Percentiles rank a stretch among this genome's conserved stretches.
phyloP scores from a whole-genome alignment of 2,888 invertebrate genomes.

The Julus scanicus region DNA sequence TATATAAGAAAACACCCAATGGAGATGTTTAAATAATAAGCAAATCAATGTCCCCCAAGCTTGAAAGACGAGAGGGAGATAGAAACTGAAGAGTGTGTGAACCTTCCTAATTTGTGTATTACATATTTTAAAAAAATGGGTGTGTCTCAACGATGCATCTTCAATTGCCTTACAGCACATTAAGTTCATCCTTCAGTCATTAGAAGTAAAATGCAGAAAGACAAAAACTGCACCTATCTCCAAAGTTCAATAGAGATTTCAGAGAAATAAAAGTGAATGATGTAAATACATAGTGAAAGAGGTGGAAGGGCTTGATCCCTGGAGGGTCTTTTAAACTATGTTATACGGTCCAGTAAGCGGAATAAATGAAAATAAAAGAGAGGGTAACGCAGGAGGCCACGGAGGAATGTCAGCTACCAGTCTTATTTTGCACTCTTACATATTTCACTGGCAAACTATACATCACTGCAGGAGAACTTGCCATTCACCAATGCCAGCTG shows the following conservation, averaged over 20 bases:
- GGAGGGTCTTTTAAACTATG: constrained; percentile 9
- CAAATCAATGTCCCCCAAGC: too few relatives aligned
- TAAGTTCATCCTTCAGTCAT: neutral
- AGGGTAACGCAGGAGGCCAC: neutral
- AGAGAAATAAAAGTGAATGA: neutral
- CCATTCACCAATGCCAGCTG: neutral
- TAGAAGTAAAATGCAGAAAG: neutral
- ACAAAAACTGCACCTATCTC: neutral
- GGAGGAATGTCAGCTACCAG: neutral
- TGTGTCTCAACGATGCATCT: neutral
- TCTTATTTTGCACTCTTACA: constrained; percentile 9
- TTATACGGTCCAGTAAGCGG: constrained; percentile 27
- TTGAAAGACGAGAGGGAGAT: neutral
- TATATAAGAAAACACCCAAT: too few relatives aligned
- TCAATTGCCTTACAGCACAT: neutral
- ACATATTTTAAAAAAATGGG: too few relatives aligned
- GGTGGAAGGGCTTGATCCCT: neutral
- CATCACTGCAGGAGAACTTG: constrained; percentile 19
- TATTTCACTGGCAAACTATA: constrained; percentile 5
- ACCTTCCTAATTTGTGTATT: too few relatives aligned
- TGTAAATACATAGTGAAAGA: neutral
- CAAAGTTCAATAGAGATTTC: constrained; percentile 3
- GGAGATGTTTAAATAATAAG: too few relatives aligned
- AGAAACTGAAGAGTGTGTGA: too few relatives aligned
- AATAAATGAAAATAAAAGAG: constrained; percentile 30